A percentile compares a stretch with the other conserved stretches of the same genome.
phyloP scores from a whole-genome alignment of 53 echinoderm and acorn worm genomes.

The Patiria pectinifera region DNA sequence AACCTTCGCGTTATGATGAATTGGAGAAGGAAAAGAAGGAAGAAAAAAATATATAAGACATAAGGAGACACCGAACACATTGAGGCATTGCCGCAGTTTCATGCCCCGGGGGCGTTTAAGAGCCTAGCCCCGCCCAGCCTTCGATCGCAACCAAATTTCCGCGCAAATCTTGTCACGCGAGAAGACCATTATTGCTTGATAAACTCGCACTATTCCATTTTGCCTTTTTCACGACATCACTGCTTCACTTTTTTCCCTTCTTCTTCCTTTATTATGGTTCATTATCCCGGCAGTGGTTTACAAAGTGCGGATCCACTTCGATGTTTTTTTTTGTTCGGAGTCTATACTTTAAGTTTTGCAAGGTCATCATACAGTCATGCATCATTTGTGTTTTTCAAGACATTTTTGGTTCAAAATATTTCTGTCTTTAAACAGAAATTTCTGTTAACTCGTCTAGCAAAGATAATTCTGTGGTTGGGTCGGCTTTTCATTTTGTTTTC shows the following conservation, averaged over 20 bases:
- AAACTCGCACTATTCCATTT: not conserved
- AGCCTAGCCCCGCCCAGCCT: conserved; percentile 12
- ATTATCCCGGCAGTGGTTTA: no score
- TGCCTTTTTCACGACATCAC: not conserved
- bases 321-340: no score
- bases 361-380: no score
- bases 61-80: not conserved
- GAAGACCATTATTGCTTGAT: not conserved
- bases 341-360: no score
- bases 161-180: conserved; percentile 47
- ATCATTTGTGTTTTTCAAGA: no score
- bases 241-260: not conserved
- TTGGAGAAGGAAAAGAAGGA: not conserved
- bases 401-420: no score
- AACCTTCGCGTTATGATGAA: not conserved
- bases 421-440: no score
- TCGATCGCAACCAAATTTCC: conserved; percentile 48
- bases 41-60: not conserved
- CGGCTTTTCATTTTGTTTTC: no score
- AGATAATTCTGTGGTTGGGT: no score
- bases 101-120: not conserved
- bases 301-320: no score
- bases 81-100: not conserved
- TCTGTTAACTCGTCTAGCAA: no score
- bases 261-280: not conserved